Evolutionary conservation across 2,888 invertebrate genomes (phyloP).

Genomic region (Notodonta ziczac): DNA sequence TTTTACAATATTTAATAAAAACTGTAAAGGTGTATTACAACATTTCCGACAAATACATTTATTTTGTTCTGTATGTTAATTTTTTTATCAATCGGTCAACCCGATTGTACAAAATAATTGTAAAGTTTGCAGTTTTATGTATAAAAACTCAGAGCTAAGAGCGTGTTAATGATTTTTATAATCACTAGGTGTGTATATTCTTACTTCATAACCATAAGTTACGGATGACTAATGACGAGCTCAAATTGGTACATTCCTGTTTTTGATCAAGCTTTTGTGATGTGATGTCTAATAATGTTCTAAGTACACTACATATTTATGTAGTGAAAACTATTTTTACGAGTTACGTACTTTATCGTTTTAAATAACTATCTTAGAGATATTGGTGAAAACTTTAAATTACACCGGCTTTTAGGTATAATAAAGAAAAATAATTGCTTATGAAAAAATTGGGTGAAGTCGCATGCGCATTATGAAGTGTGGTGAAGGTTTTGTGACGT

Average conservation of each 20-base stretch:
- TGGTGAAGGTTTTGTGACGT: slow-evolving; percentile 76
- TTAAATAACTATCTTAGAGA: slow-evolving; percentile 45
- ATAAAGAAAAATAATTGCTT: slow-evolving; percentile 26
- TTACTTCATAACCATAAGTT: not conserved
- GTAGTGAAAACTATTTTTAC: slow-evolving; percentile 46
- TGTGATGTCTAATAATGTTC: slow-evolving; percentile 73
- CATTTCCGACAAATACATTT: no score
- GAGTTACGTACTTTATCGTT: slow-evolving; percentile 49
- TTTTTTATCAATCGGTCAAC: no score
- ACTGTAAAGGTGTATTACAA: no score
- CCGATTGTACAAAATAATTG: no score
- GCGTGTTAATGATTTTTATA: not conserved
- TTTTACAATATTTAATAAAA: no score
- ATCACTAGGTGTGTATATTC: not conserved
- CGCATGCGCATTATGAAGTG: slow-evolving; percentile 70
- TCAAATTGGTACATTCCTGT: slow-evolving; percentile 73
- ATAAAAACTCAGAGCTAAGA: not conserved
- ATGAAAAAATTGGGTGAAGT: slow-evolving; percentile 51
- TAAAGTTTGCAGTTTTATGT: no score
- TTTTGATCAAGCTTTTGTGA: slow-evolving; percentile 79
- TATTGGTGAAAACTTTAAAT: slow-evolving; percentile 37
- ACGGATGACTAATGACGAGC: slow-evolving; percentile 6
- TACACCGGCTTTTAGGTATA: slow-evolving; percentile 42
- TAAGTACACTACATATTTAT: slow-evolving; percentile 22
- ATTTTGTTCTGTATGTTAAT: no score